Conservation (phyloP, 2,113 vertebrate genomes). For the Morone saxatilis region DNA sequence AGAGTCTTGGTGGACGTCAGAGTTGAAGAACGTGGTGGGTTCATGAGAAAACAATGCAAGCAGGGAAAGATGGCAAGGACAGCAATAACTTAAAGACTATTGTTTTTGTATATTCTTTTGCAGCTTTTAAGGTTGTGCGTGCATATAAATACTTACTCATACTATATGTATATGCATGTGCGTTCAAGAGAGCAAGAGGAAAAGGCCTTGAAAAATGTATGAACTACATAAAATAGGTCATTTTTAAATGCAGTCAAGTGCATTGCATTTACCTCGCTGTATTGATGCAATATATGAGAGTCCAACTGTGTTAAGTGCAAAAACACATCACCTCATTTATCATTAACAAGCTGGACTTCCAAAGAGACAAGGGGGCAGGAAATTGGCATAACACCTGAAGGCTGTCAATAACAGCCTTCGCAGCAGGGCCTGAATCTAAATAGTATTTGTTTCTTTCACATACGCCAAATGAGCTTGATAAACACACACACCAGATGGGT, state of each 20-base stretch:
- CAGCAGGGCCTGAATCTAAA: conserved; percentile 29
- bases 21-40: conserved; percentile 17
- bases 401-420: conserved; percentile 3
- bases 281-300: conserved; percentile 58
- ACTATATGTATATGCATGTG: conserved; percentile 67
- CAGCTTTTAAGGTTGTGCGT: conserved; percentile 74
- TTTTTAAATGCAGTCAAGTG: conserved; percentile 70
- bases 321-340: conserved; percentile 57
- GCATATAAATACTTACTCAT: conserved; percentile 70
- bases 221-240: conserved; percentile 48
- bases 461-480: conserved; percentile 17
- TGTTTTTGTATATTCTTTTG: conserved; percentile 47
- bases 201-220: conserved; percentile 58
- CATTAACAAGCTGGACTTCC: conserved; percentile 31
- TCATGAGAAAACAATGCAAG: conserved; percentile 41
- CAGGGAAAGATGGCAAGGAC: conserved; percentile 49
- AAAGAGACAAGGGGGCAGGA: conserved; percentile 20
- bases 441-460: conserved; percentile 36
- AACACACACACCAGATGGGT: conserved; percentile 30
- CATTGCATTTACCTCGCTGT: conserved; percentile 70
- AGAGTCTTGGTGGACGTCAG: conserved; percentile 69
- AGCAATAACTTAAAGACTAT: conserved; percentile 59
- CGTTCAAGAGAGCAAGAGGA: conserved; percentile 52
- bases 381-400: conserved; percentile 33
- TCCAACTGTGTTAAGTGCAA: conserved; percentile 71